Percentiles rank a stretch among this genome's conserved stretches.
phyloP scores from a whole-genome alignment of 2,113 vertebrate genomes.

The Mormyrus lacerda region DNA sequence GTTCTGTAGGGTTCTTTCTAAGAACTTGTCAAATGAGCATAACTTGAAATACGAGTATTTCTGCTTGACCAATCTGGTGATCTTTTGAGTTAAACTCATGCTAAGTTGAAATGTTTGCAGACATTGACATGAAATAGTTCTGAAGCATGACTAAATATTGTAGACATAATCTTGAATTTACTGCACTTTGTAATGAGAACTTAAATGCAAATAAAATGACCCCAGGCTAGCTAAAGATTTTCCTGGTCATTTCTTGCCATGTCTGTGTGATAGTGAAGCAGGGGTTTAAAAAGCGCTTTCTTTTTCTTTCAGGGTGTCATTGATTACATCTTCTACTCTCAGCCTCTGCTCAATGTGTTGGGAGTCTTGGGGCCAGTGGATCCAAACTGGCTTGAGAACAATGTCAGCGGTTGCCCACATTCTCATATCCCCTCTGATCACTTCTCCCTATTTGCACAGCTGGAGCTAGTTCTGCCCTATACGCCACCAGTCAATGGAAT shows the following conservation, averaged over 20 bases:
- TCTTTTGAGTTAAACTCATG: neutral
- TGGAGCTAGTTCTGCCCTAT: constrained; percentile 93
- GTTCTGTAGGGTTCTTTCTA: neutral
- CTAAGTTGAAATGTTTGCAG: neutral
- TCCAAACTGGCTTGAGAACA: constrained; percentile 95
- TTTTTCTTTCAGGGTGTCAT: constrained; percentile 79
- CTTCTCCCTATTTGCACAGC: constrained; percentile 97
- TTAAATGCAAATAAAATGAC: neutral
- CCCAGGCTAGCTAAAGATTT: neutral
- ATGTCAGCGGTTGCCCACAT: constrained; percentile 94
- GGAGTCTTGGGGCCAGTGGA: constrained; percentile 93
- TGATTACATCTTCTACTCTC: constrained; percentile 98
- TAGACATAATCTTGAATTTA: neutral
- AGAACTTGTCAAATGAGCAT: neutral
- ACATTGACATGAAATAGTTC: neutral
- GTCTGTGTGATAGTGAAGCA: neutral
- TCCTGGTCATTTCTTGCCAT: neutral
- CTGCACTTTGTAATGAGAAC: neutral
- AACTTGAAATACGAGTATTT: neutral
- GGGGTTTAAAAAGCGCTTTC: neutral
- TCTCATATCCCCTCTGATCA: constrained; percentile 97
- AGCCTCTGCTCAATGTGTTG: constrained; percentile 93
- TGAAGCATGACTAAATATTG: neutral
- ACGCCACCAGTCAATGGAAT: constrained; percentile 86
- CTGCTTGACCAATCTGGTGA: neutral